A percentile compares a stretch with the other conserved stretches of the same genome.
phyloP scores from a whole-genome alignment of 2,888 invertebrate genomes.

The Zele albiditarsus region DNA sequence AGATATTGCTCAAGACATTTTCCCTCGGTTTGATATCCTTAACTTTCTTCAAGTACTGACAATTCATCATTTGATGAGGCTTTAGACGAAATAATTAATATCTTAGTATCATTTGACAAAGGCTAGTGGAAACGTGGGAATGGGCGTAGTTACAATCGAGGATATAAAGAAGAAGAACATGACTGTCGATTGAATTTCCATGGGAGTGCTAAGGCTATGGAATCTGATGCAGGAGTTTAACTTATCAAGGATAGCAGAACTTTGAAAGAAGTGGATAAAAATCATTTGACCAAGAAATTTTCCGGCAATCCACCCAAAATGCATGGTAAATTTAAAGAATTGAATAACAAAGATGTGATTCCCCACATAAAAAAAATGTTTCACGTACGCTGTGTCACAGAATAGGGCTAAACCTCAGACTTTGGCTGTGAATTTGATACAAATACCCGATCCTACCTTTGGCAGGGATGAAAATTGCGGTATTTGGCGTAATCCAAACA shows the following conservation, averaged over 20 bases:
- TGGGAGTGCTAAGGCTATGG: constrained; percentile 48
- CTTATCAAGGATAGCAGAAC: constrained; percentile 30
- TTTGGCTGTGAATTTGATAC: neutral
- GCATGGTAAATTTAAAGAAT: no score
- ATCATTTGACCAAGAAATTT: no score
- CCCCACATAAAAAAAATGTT: no score
- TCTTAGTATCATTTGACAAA: constrained; percentile 42
- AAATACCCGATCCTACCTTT: constrained; percentile 34
- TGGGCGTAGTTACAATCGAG: constrained; percentile 43
- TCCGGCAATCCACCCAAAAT: no score
- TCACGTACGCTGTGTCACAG: constrained; percentile 13
- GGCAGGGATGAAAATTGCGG: constrained; percentile 1
- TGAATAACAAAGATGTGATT: no score
- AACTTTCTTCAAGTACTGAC: neutral
- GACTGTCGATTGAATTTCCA: constrained; percentile 49
- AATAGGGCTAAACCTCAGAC: constrained; percentile 20
- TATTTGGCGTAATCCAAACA: neutral
- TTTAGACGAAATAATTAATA: neutral
- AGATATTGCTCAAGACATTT: constrained; percentile 16
- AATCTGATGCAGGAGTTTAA: constrained; percentile 36
- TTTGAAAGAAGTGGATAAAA: constrained; percentile 34
- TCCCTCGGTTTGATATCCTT: neutral
- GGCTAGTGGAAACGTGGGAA: constrained; percentile 42
- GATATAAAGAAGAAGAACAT: constrained; percentile 37
- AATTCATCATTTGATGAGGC: constrained; percentile 10